Evolutionary conservation across 2,797 vertebrate species (phyloP), one percentile per base, ranked within the genome.

Genomic region (Gadopsis marmoratus): DNA sequence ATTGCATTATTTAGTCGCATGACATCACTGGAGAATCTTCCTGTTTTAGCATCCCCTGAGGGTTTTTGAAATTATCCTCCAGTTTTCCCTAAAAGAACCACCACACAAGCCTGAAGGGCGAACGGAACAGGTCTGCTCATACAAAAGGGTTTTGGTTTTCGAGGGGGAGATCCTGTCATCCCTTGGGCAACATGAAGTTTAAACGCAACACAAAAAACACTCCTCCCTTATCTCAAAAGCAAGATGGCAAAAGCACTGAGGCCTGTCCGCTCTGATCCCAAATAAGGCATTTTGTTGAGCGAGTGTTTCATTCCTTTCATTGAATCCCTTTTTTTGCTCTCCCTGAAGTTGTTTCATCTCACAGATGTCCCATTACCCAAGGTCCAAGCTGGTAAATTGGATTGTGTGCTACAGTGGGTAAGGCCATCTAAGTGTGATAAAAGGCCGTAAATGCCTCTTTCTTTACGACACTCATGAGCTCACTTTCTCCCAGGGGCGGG

Each of bases 381-480:
- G 56, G 75, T 72, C 76, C 79, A 60, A 58, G 75, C 69, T 72
- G 75, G 48, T 60, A 86, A 90, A 90, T 74, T 87, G 85, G 84
- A 91, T 89, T 84, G 80, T 72, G 83, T 81, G 89, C 81, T 76
- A 88, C 75, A 86, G 79, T 54, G 81, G 69, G 77, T 74, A 71
- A 71, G 72, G 72, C 78, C 86, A 81, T 88, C 78, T 80, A 85
- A 86, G 88, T 89, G 89, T 84, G 91, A 92, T 88, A 92, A 94
- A 86, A 81, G 79, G 66, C 87, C 58, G 41, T 92, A 90, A 94
- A 95, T 86, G 88, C 86, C 56, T 75, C 76, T 87, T 86, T 90
- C 88, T 92, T 93, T 87, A 94, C 59, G 83, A 94, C 83, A 84
- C 81, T 88, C 86, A 88, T 93, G 94, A 94, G 93, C 93, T 95